Evolutionary conservation across 2,797 vertebrate species (phyloP), one percentile per base, ranked within the genome.

Genomic region (Rhynchonycteris naso): DNA sequence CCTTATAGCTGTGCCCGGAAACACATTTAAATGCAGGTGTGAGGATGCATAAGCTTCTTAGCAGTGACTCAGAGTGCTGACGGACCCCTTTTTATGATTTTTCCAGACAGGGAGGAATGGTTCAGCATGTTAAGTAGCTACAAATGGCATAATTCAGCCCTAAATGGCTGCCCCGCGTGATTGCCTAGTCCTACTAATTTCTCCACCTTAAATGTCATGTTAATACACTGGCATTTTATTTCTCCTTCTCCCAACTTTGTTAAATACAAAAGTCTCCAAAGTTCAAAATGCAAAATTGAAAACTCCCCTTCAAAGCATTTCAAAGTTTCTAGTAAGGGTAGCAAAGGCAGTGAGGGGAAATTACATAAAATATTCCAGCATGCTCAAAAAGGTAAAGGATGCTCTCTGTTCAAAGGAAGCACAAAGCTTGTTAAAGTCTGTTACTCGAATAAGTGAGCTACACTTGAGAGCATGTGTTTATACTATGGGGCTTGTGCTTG

Each of bases 11-110:
- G 86, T 91, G 90, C 95, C 85, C 58, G 54, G 74, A 94, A 93
- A 94, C 4, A 35, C 65, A 97, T 97, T 96, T 93, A 95, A 95
- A 88, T 90, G 93, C 91, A 97, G 93, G 95, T 85, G 66, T 88
- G 93, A 93, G 96, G 76, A 90, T 12, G 95, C 95, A 95, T 93
- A 93, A 95, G 85, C 93, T 97, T 96, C 93, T 97, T 93, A 96
- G 88, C 88, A 52, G 88, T 96, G 95, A 95, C 86, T 97, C 95
- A 87, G 11, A 92, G 63, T 91, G 95, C 94, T 97, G 94, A 93
- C 63, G 26, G 95, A 91, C 66, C 79, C 75, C 75, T 96, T 96
- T 94, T 93, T 89, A 33, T 79, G 86, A 93, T 95, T 97, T 96
- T 93, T 95, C 95, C 86, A 93, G 96, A 95, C 4, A 21, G 80